Evolutionary conservation across 2,113 vertebrate genomes (phyloP).

Genomic region (Odocoileus hemionus): DNA sequence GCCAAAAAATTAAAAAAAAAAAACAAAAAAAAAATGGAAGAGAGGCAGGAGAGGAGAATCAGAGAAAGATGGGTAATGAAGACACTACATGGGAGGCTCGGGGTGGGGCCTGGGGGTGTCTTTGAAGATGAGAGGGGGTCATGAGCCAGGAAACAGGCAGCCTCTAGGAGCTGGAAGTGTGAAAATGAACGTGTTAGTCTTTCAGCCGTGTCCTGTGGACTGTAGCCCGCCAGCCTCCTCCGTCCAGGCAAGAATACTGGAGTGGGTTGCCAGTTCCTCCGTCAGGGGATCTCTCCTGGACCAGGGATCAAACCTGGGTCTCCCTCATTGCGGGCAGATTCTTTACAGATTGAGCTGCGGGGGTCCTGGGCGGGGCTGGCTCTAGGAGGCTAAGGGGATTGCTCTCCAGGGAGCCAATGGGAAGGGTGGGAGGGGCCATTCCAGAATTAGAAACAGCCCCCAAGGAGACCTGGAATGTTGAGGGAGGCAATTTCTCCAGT

Average conservation of each 20-base stretch:
- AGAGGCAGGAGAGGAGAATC: background rate
- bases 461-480: background rate
- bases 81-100: rapidly evolving
- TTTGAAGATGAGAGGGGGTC: background rate
- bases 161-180: background rate
- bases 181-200: background rate
- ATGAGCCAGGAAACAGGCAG: background rate
- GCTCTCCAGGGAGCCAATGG: background rate
- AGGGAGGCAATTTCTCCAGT: background rate
- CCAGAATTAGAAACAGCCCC: background rate
- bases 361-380: background rate
- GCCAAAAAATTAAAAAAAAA: background rate
- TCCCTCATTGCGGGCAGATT: background rate
- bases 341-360: background rate
- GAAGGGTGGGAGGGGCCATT: background rate
- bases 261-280: background rate
- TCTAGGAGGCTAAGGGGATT: background rate
- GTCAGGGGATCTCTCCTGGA: background rate
- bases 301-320: background rate
- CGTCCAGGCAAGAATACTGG: background rate
- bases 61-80: background rate
- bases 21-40: background rate
- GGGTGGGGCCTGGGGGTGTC: background rate
- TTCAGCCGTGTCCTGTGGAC: background rate
- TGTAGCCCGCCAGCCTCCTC: background rate